These are phyloP conservation scores for Onthophagus sagittarius DNA, from an alignment of 2,888 invertebrate species.

Conservation along the genomic window DNA sequence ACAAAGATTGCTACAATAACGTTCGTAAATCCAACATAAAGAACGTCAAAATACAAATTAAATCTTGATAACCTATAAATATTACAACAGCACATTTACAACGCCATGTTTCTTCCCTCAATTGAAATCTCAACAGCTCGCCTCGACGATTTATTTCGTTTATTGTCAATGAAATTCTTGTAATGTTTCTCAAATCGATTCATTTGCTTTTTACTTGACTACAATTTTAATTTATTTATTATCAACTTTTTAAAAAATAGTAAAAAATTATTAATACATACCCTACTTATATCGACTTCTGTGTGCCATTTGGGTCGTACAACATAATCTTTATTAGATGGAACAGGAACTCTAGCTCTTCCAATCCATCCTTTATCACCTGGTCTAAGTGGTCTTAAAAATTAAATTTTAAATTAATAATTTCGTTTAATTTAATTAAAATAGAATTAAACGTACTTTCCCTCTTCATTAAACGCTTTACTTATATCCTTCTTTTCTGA, in stretches of 20 bases:
- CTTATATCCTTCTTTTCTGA: conserved; percentile 58
- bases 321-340: conserved; percentile 95
- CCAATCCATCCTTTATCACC: conserved; percentile 96
- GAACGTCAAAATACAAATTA: neutral
- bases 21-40: neutral
- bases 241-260: neutral
- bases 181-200: conserved; percentile 90
- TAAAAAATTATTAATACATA: conserved; percentile 44
- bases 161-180: conserved; percentile 84
- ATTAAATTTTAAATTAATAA: neutral
- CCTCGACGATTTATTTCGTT: conserved; percentile 71
- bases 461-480: conserved; percentile 58
- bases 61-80: neutral
- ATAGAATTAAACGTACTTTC: conserved; percentile 49
- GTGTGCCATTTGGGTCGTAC: conserved; percentile 87
- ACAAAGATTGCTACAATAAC: neutral
- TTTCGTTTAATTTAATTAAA: neutral
- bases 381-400: conserved; percentile 68
- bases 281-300: conserved; percentile 80
- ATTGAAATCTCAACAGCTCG: conserved; percentile 93
- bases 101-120: conserved; percentile 93
- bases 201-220: conserved; percentile 78
- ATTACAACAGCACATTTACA: conserved; percentile 52
- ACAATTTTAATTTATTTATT: conserved; percentile 24
- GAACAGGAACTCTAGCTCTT: conserved; percentile 90